Evolutionary conservation across 2,888 invertebrate genomes (phyloP).

Genomic region (Brachyopa scutellaris): DNA sequence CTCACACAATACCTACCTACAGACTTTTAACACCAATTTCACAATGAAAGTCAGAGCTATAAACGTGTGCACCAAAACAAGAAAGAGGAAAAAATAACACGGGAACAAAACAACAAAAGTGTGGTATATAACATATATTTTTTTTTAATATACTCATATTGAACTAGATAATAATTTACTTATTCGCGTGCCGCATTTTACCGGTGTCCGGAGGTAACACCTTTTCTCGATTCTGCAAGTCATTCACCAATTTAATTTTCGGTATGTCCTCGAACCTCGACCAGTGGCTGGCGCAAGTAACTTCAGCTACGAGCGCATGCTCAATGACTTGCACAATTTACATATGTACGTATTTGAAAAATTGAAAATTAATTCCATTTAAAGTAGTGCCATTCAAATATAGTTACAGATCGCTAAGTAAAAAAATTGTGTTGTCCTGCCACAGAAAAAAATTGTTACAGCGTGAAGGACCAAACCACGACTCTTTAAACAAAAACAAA

Average conservation of each 20-base stretch:
- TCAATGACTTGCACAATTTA: conserved; percentile 55
- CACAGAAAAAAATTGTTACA: background rate
- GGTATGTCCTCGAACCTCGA: background rate
- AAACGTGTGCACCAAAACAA: conserved; percentile 6
- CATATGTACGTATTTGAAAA: background rate
- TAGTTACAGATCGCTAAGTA: conserved; percentile 62
- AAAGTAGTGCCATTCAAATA: conserved; percentile 17
- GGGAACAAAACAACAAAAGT: conserved; percentile 1
- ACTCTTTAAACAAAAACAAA: conserved; percentile 5
- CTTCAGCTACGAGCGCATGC: conserved; percentile 15
- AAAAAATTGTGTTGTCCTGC: conserved; percentile 28
- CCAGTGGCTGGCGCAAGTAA: background rate
- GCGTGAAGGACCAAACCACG: conserved; percentile 22
- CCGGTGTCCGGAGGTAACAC: conserved; percentile 5
- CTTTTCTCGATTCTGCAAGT: conserved; percentile 48
- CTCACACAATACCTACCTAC: conserved; percentile 3
- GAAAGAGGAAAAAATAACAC: background rate
- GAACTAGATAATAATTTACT: conserved; percentile 8
- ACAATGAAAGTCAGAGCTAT: conserved; percentile 21
- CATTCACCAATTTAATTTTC: conserved; percentile 46
- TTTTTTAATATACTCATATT: background rate
- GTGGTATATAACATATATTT: background rate
- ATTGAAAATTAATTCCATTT: conserved; percentile 35
- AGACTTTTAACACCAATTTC: conserved; percentile 39
- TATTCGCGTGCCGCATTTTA: background rate